Evolutionary conservation across 2,888 invertebrate genomes (phyloP).

Genomic region (Lepeophtheirus nordmannii): DNA sequence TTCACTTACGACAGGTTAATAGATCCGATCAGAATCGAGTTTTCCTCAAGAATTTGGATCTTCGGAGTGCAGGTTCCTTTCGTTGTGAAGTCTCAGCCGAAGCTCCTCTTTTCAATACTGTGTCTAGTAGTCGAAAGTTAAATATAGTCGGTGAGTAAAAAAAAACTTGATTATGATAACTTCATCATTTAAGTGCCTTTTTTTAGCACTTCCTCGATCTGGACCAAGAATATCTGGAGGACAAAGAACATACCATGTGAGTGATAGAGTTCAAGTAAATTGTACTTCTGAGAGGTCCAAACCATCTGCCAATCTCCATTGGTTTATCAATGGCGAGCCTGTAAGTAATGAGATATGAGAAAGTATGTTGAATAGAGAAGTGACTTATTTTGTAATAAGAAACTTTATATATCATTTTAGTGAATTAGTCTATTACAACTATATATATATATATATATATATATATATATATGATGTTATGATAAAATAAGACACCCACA

Average conservation of each 20-base stretch:
- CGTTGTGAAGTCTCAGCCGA: conserved; percentile 23
- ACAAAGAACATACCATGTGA: conserved; percentile 6
- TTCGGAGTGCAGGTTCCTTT: conserved; percentile 10
- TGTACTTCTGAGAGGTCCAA: conserved; percentile 23
- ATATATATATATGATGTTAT: no score
- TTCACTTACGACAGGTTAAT: background rate
- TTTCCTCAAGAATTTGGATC: conserved; percentile 6
- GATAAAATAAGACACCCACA: no score
- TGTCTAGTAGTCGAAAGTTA: conserved; percentile 11
- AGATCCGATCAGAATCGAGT: conserved; percentile 17
- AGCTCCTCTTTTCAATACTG: conserved; percentile 22
- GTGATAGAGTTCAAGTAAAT: conserved; percentile 16
- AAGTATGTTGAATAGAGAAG: no score
- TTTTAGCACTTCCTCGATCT: background rate
- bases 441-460: no score
- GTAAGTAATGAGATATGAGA: conserved; percentile 8
- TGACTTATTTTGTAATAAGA: no score
- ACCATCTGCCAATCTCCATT: conserved; percentile 19
- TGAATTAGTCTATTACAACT: no score
- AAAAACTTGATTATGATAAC: background rate
- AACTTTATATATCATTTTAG: no score
- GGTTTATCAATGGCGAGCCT: conserved; percentile 16
- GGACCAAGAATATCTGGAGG: conserved; percentile 21
- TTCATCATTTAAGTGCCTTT: background rate
- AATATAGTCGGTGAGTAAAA: conserved; percentile 6